Conservation (phyloP, 2,888 invertebrate genomes). For the Embidobia sp. region DNA sequence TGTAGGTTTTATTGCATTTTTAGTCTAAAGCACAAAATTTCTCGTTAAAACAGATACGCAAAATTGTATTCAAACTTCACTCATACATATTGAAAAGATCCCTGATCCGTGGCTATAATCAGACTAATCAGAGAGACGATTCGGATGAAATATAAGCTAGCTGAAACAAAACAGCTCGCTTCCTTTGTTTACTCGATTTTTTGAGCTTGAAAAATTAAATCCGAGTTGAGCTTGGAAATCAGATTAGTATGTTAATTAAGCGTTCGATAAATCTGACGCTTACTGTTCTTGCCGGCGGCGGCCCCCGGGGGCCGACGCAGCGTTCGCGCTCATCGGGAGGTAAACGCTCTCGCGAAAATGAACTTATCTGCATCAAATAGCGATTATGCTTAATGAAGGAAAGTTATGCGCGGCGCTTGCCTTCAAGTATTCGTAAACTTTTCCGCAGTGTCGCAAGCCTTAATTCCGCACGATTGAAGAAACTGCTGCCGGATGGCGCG, state of each 20-base stretch:
- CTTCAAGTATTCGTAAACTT: constrained; percentile 70
- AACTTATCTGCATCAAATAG: constrained; percentile 77
- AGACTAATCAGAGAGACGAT: too few species aligned
- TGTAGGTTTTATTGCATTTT: too few species aligned
- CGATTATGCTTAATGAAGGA: constrained; percentile 76
- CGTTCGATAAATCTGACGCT: constrained; percentile 73
- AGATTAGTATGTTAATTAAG: constrained; percentile 75
- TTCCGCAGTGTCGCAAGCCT: constrained; percentile 69
- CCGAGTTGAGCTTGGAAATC: constrained; percentile 66
- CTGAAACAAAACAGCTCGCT: too few species aligned
- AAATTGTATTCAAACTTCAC: too few species aligned
- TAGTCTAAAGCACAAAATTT: too few species aligned
- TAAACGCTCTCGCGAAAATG: constrained; percentile 72
- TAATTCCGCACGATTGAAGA: constrained; percentile 73
- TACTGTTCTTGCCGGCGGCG: constrained; percentile 66
- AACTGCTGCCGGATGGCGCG: constrained; percentile 64
- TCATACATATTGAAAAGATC: too few species aligned
- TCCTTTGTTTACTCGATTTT: constrained; percentile 37
- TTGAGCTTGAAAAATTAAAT: constrained; percentile 66
- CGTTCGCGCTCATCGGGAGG: constrained; percentile 65
- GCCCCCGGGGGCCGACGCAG: constrained; percentile 55
- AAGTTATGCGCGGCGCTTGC: constrained; percentile 70
- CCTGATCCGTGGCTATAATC: too few species aligned
- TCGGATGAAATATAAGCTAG: too few species aligned
- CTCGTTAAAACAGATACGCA: too few species aligned